Conservation (phyloP, 2,888 invertebrate species). For the Stenichneumon culpator region DNA sequence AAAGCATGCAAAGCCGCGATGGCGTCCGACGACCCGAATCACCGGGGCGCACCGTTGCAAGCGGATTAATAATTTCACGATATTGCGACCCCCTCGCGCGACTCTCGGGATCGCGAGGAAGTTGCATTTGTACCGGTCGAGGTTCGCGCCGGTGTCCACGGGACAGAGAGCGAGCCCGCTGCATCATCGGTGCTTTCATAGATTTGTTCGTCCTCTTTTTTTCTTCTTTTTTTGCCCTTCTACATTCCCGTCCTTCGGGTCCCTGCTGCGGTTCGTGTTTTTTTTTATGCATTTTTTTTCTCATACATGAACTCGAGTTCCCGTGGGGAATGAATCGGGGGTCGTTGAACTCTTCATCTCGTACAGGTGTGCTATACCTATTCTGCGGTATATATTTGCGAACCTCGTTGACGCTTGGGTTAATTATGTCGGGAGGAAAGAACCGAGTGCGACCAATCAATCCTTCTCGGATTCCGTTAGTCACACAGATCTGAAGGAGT, state of each 20-base stretch:
- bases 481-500: slow-evolving; percentile 14
- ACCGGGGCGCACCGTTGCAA: slow-evolving; percentile 64
- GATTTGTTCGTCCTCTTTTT: slow-evolving; percentile 39
- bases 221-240: slow-evolving; percentile 36
- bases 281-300: slow-evolving; percentile 3
- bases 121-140: slow-evolving; percentile 41
- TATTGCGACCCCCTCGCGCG: slow-evolving; percentile 53
- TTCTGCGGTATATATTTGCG: neutral
- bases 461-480: slow-evolving; percentile 30
- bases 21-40: slow-evolving; percentile 66
- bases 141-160: slow-evolving; percentile 8
- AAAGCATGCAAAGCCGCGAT: slow-evolving; percentile 31
- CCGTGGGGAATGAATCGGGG: slow-evolving; percentile 43
- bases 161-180: slow-evolving; percentile 35
- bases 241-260: slow-evolving; percentile 25
- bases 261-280: neutral
- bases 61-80: slow-evolving; percentile 74
- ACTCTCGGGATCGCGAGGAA: slow-evolving; percentile 30
- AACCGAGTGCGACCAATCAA: slow-evolving; percentile 21
- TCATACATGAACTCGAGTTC: slow-evolving; percentile 25
- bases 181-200: slow-evolving; percentile 57
- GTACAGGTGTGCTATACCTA: slow-evolving; percentile 21
- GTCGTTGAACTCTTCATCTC: slow-evolving; percentile 46
- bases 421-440: slow-evolving; percentile 29
- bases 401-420: slow-evolving; percentile 33